Evolutionary conservation across 2,888 invertebrate species (phyloP), one percentile per base, ranked within the genome.

Genomic region (Seira ritae): DNA sequence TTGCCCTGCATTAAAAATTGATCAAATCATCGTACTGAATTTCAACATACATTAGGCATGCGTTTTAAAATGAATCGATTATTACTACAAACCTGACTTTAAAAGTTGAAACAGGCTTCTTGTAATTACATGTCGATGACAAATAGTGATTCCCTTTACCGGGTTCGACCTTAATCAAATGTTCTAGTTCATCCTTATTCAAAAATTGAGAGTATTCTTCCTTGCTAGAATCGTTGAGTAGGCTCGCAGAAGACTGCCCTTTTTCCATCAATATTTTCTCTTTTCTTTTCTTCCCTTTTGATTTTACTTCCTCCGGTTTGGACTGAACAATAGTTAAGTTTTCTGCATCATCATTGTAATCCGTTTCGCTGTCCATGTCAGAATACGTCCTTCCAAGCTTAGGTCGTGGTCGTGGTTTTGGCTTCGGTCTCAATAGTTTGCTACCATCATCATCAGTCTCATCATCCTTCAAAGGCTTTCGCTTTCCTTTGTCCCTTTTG

Each of bases 91-190:
- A 83, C 83, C 85, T 69, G 0, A 85, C 10, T 60, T 67, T 78
- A 60, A 86, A 81, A 19, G 37, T 67, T 4, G 81, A 60, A 62
- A 84, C 62, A 4, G 86, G 76, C 10, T 66, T 70, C 10, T 55
- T 68, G 42, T 76, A 84, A 42, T 78, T 86, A 20, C 82, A 74
- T 31, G 31, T 12, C 0, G 83, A 68, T 0, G 80, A 62, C 4
- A 80, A 46, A 46, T 55, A 83, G n/a, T 82, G 65, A 0, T 79
- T 81, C n/a, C 74, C 77, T 22, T 46, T 60, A 20, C 42, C 72
- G 6, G 79, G 66, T n/a, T 86, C 86, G 12, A 81, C 65, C 67
- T 76, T 83, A 4, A 77, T 75, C 6, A 86, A 20, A 31, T 68
- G 62, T 0, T 20, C 20, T 12, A 77, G 50, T 4, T 86, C 80